phyloP scores from a whole-genome alignment of 1,140 invertebrate species.

The Diabrotica virgifera region DNA sequence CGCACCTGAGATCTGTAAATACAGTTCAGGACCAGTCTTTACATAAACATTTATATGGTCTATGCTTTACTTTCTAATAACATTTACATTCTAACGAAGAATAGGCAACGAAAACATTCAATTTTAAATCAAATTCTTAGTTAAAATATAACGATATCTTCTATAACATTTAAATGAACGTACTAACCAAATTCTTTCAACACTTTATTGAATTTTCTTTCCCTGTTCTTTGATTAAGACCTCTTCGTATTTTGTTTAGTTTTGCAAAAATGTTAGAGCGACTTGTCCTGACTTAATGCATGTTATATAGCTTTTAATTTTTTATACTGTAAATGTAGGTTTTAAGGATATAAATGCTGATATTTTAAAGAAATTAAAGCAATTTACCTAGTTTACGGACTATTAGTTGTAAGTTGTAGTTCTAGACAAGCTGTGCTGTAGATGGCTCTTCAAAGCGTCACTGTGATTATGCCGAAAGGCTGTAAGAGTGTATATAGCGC shows the following conservation, averaged over 20 bases:
- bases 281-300: constrained; percentile 20
- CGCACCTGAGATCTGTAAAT: constrained; percentile 39
- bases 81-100: too few relatives aligned
- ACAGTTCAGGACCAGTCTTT: constrained; percentile 17
- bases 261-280: not conserved
- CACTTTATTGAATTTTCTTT: too few relatives aligned
- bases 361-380: constrained; percentile 48
- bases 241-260: too few relatives aligned
- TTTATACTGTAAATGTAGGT: constrained; percentile 33
- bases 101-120: too few relatives aligned
- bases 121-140: too few relatives aligned
- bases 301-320: constrained; percentile 36
- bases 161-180: too few relatives aligned
- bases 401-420: constrained; percentile 24
- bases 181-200: too few relatives aligned
- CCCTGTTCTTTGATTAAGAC: too few relatives aligned
- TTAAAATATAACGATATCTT: too few relatives aligned
- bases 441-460: constrained; percentile 49
- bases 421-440: constrained; percentile 37
- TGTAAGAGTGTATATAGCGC: constrained; percentile 26
- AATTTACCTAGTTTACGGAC: constrained; percentile 39
- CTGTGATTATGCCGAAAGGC: constrained; percentile 47
- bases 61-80: too few relatives aligned
- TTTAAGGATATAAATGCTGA: constrained; percentile 39
- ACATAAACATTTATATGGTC: too few relatives aligned